Evolutionary conservation across 35 echinoderm and acorn worm species (phyloP), one percentile per base, ranked within the genome.

Genomic region (Ptychodera flava): DNA sequence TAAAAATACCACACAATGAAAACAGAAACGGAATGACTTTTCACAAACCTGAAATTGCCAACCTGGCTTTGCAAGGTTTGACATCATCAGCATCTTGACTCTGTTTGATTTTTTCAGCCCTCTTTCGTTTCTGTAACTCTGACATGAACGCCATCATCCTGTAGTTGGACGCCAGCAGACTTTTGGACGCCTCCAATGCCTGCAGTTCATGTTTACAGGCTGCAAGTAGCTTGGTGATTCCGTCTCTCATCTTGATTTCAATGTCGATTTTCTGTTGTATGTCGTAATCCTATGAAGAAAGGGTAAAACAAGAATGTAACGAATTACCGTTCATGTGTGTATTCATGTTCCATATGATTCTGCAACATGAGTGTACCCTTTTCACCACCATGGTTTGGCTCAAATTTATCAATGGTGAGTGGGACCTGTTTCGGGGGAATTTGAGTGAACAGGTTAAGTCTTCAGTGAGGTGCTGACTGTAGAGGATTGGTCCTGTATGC

Each of bases 251-350:
- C 84, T 99, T 99, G 85, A 99, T 99, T 85, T 99, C 96, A 0
- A 99, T 82, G 86, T 99, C 96, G n/a, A 99, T 99, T 80, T 99
- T 99, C 80, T 94, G 93, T 80, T 99, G 96, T 37, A 99, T 94
- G 82, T 99, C 96, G 94, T 94, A 99, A 77, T 99, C 96, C 96
- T 99, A 30, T 52, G 37, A 36, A 38, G 28, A 86, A 34, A 85
- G 33, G 30, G 30, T 29, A 76, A 85, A 77, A 83, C 15, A 77
- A 15, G 75, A n/a, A 15, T 15, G 75, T 77, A n/a, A n/a, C n/a
- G n/a, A n/a, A n/a, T n/a, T n/a, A n/a, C n/a, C n/a, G n/a, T n/a
- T n/a, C n/a, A n/a, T n/a, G n/a, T n/a, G n/a, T n/a, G n/a, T n/a
- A n/a, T n/a, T n/a, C n/a, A n/a, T n/a, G n/a, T n/a, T n/a, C n/a